Base-by-base conservation (phyloP, 2,113 vertebrate genomes). In the Phoenicopterus ruber region DNA sequence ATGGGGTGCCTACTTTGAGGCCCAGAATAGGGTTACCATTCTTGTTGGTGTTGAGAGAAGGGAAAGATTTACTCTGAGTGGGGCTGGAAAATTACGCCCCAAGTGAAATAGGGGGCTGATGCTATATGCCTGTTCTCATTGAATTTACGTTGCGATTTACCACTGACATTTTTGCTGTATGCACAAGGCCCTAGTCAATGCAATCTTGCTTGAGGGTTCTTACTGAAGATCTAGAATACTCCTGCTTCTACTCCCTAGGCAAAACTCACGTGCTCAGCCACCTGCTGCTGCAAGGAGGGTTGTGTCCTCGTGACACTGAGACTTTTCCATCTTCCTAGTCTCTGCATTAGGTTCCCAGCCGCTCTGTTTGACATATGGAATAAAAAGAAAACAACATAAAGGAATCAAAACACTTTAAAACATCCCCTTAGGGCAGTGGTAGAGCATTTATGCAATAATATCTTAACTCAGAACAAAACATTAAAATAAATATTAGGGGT, bases 361-460 rank as follows among this genome's bases (percentile, higher is more conserved):
- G 36, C 25, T 50, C 49, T 16, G 36, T 79, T 87, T 77, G 83
- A 91, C 89, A 94, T 76, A 82, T 3, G 4, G 91, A 96, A 89
- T 77, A 61, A 87, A 93, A 95, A 94, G 77, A 76, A 94, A 95
- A 96, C 55, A 91, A 70, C 84, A 91, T 69, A 72, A 89, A 82
- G 38, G 28, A 87, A 89, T 82, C 66, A 89, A 94, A 93, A 91
- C 70, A 61, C 38, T 95, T 80, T 58, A 66, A 94, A 96, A 82
- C 70, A 85, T 34, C 54, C 82, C 95, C 89, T 93, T 42, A 86
- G 59, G 93, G 90, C 62, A 93, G 78, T n/a, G 58, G 62, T 76
- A 84, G 65, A 94, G 62, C 52, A 76, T 87, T 95, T 89, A 82
- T 90, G 40, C n/a, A 91, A 86, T 79, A 92, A 94, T 66, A 61